phyloP scores from a whole-genome alignment of 2,113 vertebrate genomes.

The Solea solea region DNA sequence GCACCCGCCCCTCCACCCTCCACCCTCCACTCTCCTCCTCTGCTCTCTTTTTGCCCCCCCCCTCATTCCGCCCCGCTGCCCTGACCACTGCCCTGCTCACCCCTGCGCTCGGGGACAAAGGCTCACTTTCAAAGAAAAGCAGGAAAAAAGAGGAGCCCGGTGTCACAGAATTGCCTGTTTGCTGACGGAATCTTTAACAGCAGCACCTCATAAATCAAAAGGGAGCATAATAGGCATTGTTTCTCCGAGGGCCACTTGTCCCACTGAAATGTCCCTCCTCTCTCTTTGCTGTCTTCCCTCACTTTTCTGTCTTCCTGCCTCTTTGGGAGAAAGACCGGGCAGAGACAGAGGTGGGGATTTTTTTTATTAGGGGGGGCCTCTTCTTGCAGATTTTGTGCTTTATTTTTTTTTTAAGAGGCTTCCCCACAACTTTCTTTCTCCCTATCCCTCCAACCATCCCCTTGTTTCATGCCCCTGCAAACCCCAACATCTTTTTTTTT shows the following conservation, averaged over 20 bases:
- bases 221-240: conserved; percentile 82
- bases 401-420: conserved; percentile 44
- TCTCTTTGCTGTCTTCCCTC: background rate
- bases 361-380: conserved; percentile 41
- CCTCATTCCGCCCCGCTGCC: conserved; percentile 51
- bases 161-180: conserved; percentile 81
- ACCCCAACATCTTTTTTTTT: conserved; percentile 57
- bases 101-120: conserved; percentile 75
- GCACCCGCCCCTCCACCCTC: conserved; percentile 31
- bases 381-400: conserved; percentile 56
- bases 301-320: conserved; percentile 30
- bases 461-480: conserved; percentile 53
- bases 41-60: conserved; percentile 32
- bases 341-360: conserved; percentile 65
- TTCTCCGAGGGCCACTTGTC: conserved; percentile 72
- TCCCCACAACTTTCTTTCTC: conserved; percentile 56
- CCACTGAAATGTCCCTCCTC: conserved; percentile 62
- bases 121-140: conserved; percentile 76
- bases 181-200: conserved; percentile 80
- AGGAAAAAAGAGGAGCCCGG: conserved; percentile 66
- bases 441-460: conserved; percentile 48
- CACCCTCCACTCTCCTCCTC: conserved; percentile 28
- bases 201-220: conserved; percentile 87
- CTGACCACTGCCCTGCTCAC: conserved; percentile 71
- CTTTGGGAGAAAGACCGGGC: conserved; percentile 40